Evolutionary conservation across 2,888 invertebrate genomes (phyloP).

Genomic region (Fissipunctia ypsillon): DNA sequence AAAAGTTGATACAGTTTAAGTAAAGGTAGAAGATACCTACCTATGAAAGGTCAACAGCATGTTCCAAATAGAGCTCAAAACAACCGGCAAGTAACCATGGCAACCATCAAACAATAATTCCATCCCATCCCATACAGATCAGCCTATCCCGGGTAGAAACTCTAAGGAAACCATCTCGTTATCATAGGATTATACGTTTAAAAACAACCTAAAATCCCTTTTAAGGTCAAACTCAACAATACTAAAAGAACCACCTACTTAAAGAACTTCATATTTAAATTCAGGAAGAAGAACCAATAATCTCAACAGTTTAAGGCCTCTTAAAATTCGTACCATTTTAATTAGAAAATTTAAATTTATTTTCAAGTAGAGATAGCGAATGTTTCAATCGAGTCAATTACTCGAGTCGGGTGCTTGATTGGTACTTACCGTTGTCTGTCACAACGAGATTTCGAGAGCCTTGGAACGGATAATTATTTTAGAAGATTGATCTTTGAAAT

Average conservation of each 20-base stretch:
- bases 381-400: constrained; percentile 67
- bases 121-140: background rate
- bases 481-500: constrained; percentile 44
- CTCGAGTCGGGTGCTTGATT: constrained; percentile 56
- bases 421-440: constrained; percentile 47
- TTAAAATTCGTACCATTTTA: constrained; percentile 50
- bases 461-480: constrained; percentile 48
- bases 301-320: constrained; percentile 35
- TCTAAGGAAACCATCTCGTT: constrained; percentile 23
- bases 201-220: constrained; percentile 1
- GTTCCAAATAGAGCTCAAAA: background rate
- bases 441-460: constrained; percentile 47
- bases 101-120: background rate
- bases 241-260: too few relatives aligned
- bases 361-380: constrained; percentile 49
- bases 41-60: background rate
- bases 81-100: background rate
- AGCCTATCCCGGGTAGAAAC: background rate
- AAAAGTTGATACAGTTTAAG: background rate
- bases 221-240: constrained; percentile 10
- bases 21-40: background rate
- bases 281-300: constrained; percentile 24
- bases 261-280: constrained; percentile 40
- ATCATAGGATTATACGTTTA: background rate
- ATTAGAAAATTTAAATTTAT: constrained; percentile 65